Conservation (phyloP, 92 coral and sea anemone species). For the Epizoanthus rinbou region DNA sequence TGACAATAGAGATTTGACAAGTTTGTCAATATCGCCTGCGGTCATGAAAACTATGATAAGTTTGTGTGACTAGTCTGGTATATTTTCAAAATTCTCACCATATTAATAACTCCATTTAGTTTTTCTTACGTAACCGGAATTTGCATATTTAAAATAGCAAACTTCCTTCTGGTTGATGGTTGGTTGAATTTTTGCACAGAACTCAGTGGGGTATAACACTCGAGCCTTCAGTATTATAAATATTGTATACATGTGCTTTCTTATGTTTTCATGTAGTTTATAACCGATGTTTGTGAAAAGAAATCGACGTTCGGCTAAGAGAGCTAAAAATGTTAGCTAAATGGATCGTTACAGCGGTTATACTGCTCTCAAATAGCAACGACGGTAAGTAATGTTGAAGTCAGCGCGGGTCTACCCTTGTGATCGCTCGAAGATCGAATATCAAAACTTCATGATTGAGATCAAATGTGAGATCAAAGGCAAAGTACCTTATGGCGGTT, state of each 20-base stretch:
- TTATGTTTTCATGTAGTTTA: neutral
- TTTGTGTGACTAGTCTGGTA: no score
- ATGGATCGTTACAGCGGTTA: neutral
- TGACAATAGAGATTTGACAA: slow-evolving; percentile 19
- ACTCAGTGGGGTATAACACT: neutral
- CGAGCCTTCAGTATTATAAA: neutral
- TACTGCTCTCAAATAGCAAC: neutral
- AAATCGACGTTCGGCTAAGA: neutral
- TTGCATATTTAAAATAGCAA: slow-evolving; percentile 23
- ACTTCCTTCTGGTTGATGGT: neutral
- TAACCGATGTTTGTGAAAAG: neutral
- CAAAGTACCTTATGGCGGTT: no score
- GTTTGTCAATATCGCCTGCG: neutral
- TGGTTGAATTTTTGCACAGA: neutral
- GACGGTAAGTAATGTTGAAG: neutral
- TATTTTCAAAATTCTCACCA: neutral
- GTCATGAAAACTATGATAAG: neutral
- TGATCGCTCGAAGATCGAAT: neutral
- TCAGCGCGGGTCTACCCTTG: neutral
- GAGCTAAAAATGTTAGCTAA: slow-evolving; percentile 12
- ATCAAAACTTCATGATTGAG: no score
- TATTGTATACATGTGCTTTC: neutral
- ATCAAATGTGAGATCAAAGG: no score
- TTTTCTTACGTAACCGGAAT: neutral
- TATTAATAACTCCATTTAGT: neutral